phyloP scores from a whole-genome alignment of 2,113 vertebrate genomes.

The Aleadryas rufinucha region DNA sequence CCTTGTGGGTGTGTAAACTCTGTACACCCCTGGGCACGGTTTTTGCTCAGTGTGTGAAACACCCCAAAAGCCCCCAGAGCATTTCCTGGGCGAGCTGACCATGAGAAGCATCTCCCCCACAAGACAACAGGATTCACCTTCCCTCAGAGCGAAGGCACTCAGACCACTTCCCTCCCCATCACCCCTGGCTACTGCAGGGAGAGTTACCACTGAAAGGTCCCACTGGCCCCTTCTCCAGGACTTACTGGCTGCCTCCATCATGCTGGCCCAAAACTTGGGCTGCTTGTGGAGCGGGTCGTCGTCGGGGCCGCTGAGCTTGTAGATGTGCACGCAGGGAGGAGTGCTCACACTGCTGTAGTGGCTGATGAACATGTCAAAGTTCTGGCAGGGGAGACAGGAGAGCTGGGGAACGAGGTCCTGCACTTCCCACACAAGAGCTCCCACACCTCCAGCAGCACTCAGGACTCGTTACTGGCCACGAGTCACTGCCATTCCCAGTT shows the following conservation, averaged over 20 bases:
- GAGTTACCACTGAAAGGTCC: accelerated
- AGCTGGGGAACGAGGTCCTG: background rate
- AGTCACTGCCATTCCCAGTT: background rate
- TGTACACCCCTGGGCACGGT: background rate
- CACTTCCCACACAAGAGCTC: background rate
- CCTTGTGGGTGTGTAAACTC: background rate
- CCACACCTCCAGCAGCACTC: background rate
- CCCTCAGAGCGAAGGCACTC: background rate
- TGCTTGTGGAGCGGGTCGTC: conserved; percentile 85
- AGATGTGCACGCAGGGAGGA: conserved; percentile 92
- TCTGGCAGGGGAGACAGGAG: conserved; percentile 62
- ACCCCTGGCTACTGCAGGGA: accelerated
- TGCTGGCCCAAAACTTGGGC: conserved; percentile 95
- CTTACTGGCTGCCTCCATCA: conserved; percentile 97
- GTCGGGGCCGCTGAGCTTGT: conserved; percentile 85
- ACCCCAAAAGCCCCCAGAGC: background rate
- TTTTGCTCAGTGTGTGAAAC: background rate
- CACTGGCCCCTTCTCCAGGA: accelerated
- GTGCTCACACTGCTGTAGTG: conserved; percentile 96
- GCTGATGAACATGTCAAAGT: conserved; percentile 97
- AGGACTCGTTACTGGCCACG: background rate
- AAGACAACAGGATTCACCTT: background rate
- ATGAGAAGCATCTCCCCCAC: accelerated
- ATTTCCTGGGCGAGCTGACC: background rate
- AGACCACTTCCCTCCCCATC: background rate